Conservation (phyloP, 2,113 vertebrate species). For the Acrocephalus kingi region DNA sequence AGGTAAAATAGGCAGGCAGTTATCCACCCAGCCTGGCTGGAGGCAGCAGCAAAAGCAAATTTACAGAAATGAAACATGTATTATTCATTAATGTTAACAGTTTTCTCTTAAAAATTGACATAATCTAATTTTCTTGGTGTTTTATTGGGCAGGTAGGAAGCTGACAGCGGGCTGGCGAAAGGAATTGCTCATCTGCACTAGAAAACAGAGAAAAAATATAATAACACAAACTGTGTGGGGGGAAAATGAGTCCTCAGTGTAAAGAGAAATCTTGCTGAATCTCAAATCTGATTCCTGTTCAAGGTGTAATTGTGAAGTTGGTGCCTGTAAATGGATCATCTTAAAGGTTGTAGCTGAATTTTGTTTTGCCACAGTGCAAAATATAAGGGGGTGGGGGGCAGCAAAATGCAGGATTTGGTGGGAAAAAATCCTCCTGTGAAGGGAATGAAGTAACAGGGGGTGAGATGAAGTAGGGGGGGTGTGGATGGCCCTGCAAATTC, state of each 20-base stretch:
- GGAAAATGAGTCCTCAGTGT: not conserved
- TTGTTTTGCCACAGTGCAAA: not conserved
- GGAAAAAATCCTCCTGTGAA: not conserved
- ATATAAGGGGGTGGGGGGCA: rapidly evolving
- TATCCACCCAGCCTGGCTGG: not conserved
- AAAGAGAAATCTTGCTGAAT: not conserved
- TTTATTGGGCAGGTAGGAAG: slow-evolving; percentile 16
- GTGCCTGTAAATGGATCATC: not conserved
- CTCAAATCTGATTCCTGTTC: not conserved
- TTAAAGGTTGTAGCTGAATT: not conserved
- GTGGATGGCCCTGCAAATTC: not conserved
- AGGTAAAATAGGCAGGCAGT: not conserved
- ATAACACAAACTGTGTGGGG: not conserved
- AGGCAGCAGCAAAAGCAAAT: slow-evolving; percentile 6
- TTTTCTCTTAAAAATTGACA: not conserved
- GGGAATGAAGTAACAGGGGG: not conserved
- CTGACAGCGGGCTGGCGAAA: not conserved
- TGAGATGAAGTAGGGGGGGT: not conserved
- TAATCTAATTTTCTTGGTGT: not conserved
- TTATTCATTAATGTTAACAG: slow-evolving; percentile 46
- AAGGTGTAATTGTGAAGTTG: not conserved
- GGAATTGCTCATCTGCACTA: not conserved
- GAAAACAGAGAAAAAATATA: not conserved
- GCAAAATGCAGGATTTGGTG: not conserved
- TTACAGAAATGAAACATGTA: slow-evolving; percentile 13